These are phyloP conservation scores for Echinarachnius parma DNA, from an alignment of 53 echinoderm and acorn worm species.

Conservation along the genomic window DNA sequence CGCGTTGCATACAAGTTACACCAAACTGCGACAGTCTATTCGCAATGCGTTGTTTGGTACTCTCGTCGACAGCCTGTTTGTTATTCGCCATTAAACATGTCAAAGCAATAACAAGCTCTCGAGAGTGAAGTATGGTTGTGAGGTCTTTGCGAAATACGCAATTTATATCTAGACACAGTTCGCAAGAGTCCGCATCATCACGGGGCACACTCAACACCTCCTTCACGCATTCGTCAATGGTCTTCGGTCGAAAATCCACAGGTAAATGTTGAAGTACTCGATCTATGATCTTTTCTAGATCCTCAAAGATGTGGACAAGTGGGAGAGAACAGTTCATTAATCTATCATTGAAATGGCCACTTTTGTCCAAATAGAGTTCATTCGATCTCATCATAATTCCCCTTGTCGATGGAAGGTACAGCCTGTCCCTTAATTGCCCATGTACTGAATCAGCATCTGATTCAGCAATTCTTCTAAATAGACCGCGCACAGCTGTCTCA, in stretches of 20 bases:
- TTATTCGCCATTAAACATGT: neutral
- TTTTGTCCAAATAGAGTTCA: neutral
- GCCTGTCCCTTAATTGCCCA: no score
- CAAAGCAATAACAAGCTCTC: neutral
- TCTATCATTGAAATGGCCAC: neutral
- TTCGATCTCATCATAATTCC: neutral
- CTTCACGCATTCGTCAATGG: neutral
- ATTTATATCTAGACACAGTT: neutral
- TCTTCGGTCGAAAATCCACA: neutral
- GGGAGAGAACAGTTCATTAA: neutral
- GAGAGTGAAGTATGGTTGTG: conserved; percentile 6
- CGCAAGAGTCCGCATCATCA: neutral
- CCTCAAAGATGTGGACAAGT: neutral
- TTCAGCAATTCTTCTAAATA: no score
- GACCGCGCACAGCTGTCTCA: no score
- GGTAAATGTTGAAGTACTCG: neutral
- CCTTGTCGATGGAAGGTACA: conserved; percentile 8
- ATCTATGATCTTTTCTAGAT: neutral
- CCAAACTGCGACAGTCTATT: neutral
- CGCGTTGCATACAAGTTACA: conserved; percentile 15
- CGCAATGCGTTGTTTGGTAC: neutral
- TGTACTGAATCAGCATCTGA: no score
- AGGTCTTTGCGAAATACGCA: conserved; percentile 14
- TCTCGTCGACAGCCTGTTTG: neutral
- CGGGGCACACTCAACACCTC: neutral